Evolutionary conservation across 2,113 vertebrate genomes (phyloP), one percentile per base, ranked within the genome.

Genomic region (Chaetodon auriga): DNA sequence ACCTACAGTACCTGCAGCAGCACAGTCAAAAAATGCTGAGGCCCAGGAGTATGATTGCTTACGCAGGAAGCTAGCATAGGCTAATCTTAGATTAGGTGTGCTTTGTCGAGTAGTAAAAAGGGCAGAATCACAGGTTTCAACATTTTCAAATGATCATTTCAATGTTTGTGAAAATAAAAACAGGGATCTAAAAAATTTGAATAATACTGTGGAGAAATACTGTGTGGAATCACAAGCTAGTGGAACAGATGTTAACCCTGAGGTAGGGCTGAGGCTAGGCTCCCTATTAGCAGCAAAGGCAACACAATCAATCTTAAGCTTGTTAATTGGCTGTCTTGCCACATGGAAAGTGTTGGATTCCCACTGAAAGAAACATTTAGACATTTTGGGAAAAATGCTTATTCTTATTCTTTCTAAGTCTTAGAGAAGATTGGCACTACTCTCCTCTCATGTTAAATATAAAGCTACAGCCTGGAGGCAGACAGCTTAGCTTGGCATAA

Each of bases 1-100:
- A 86, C 88, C 71, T 61, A 72, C 54, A 69, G 65, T 78, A 83
- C 71, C 84, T 84, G 65, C 80, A 86, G 71, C 80, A 75, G 79
- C 53, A 58, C 25, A 58, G 65, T 69, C 41, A 68, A 74, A 86
- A 90, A 87, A 69, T 80, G 68, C 78, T 80, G 63, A 83, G 58
- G 62, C 48, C 51, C 62, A 75, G 49, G 7, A 63, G 53, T 43
- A 18, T 62, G 75, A 58, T 54, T 82, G 57, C 79, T 85, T 75
- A 85, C 70, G 77, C 45, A 65, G 58, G 64, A 60, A 43, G 57
- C 35, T 46, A 55, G 51, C 16, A 18, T n/a, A 49, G 51, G 45
- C 64, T 57, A 69, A 86, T 13, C 51, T 49, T 46, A 61, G 49
- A 74, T 72, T 73, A 41, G 60, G 60, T 55, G 71, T 65, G 55